A percentile compares a stretch with the other conserved stretches of the same genome.
These are phyloP conservation scores for Xanthorhoe designata DNA, from an alignment of 2,888 invertebrate species.

Conservation along the genomic window DNA sequence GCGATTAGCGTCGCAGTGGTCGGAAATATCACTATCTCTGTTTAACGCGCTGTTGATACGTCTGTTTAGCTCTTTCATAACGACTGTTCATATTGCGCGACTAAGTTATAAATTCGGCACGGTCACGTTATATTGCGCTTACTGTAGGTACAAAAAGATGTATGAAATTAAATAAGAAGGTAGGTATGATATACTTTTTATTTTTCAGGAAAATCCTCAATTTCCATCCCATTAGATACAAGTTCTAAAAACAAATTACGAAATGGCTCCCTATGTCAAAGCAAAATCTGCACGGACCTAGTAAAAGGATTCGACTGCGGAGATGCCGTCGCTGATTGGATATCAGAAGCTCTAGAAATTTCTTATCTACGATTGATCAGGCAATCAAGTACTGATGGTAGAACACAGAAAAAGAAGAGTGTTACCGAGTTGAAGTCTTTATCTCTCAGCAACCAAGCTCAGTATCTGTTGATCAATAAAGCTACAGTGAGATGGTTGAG, in stretches of 20 bases:
- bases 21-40: no score
- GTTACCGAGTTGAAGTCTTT: conserved; percentile 59
- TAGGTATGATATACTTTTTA: no score
- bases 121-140: no score
- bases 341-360: conserved; percentile 89
- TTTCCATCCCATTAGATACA: conserved; percentile 82
- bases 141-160: no score
- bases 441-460: conserved; percentile 93
- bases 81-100: no score
- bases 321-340: conserved; percentile 91
- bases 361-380: conserved; percentile 89
- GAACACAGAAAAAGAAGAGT: conserved; percentile 65
- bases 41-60: no score
- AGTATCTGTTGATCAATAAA: conserved; percentile 92
- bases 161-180: no score
- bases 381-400: conserved; percentile 79
- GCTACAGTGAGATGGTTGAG: conserved; percentile 91
- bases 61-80: no score
- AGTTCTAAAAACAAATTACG: conserved; percentile 50
- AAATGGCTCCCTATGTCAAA: conserved; percentile 86
- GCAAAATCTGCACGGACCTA: conserved; percentile 94
- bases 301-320: conserved; percentile 95
- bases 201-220: conserved; percentile 79
- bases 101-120: no score
- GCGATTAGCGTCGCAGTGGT: no score